phyloP scores from a whole-genome alignment of 2,888 invertebrate species.

The Catocala sponsa region DNA sequence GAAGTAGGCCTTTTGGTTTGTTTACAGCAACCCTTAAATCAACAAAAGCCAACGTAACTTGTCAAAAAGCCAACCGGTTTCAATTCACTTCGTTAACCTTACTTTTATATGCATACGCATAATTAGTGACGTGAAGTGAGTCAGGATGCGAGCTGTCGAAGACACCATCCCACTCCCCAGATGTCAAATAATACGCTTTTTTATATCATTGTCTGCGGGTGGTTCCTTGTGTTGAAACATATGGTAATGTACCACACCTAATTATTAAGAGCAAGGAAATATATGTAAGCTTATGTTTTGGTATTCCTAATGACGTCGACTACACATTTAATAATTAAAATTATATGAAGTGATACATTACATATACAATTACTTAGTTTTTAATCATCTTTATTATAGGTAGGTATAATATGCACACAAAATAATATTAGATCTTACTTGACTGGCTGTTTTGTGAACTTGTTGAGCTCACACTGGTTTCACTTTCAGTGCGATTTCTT shows the following conservation, averaged over 20 bases:
- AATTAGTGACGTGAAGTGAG: constrained; percentile 23
- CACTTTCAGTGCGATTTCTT: constrained; percentile 79
- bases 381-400: too few species aligned
- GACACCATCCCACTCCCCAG: constrained; percentile 15
- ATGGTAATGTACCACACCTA: background rate
- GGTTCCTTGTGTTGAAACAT: constrained; percentile 1
- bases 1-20: background rate
- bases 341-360: too few species aligned
- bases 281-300: too few species aligned
- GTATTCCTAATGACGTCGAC: too few species aligned
- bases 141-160: constrained; percentile 12
- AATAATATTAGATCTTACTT: constrained; percentile 59
- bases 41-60: constrained; percentile 13
- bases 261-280: too few species aligned
- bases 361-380: too few species aligned
- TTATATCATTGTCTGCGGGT: constrained; percentile 23
- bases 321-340: too few species aligned
- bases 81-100: constrained; percentile 50
- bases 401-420: too few species aligned
- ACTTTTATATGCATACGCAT: constrained; percentile 31
- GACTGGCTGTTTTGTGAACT: constrained; percentile 66
- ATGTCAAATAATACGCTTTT: constrained; percentile 11
- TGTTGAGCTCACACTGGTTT: constrained; percentile 75
- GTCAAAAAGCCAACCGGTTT: constrained; percentile 44
- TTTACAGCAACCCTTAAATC: too few species aligned